phyloP scores from a whole-genome alignment of 2,888 invertebrate genomes.

The Celastrina argiolus region DNA sequence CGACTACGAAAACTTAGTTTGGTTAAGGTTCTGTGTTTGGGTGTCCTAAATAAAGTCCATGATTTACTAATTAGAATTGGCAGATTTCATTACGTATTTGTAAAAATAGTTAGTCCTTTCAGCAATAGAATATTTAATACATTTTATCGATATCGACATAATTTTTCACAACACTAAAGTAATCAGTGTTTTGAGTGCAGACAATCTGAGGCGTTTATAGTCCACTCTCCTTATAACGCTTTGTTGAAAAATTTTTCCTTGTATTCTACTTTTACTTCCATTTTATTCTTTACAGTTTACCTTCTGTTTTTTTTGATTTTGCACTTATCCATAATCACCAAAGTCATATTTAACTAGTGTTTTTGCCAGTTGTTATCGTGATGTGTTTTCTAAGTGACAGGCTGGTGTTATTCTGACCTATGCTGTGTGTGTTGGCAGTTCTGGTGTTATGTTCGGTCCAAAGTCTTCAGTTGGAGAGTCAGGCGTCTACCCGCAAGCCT shows the following conservation, averaged over 20 bases:
- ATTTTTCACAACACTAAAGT: conserved; percentile 6
- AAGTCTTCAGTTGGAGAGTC: conserved; percentile 75
- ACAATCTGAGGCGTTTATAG: conserved; percentile 11
- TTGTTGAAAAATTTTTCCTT: conserved; percentile 10
- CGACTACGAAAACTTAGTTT: too few relatives aligned
- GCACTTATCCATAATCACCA: too few relatives aligned
- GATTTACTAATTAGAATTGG: too few relatives aligned
- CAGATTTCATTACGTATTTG: too few relatives aligned
- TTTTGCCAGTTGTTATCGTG: neutral
- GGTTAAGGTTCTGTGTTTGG: too few relatives aligned
- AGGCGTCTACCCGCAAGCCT: conserved; percentile 80
- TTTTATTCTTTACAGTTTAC: neutral
- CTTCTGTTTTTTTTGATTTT: neutral
- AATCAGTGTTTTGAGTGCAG: conserved; percentile 24
- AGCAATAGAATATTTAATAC: neutral
- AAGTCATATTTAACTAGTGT: neutral
- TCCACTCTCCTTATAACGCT: neutral
- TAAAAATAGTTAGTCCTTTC: too few relatives aligned
- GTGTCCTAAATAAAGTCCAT: too few relatives aligned
- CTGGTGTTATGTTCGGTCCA: conserved; percentile 65
- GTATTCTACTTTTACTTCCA: neutral
- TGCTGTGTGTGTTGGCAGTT: conserved; percentile 60
- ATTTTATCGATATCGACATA: conserved; percentile 20
- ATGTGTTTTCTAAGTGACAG: neutral
- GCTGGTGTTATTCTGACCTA: conserved; percentile 37